These are phyloP conservation scores for Luscinia luscinia DNA, from an alignment of 2,797 vertebrate genomes.

Conservation along the genomic window DNA sequence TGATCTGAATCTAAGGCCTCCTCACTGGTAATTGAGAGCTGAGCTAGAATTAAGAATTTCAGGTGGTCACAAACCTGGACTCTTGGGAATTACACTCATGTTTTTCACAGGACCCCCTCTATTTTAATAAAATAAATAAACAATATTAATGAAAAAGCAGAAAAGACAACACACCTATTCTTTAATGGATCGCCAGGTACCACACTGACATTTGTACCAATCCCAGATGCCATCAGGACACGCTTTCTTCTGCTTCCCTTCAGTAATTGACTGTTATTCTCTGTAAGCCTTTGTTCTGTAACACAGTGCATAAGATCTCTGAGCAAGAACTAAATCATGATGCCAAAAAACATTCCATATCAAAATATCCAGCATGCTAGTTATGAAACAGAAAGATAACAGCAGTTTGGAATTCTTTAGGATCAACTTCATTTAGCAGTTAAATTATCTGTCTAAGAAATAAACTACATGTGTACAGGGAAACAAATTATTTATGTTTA, in stretches of 20 bases:
- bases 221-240: conserved; percentile 81
- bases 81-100: not conserved
- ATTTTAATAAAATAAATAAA: not conserved
- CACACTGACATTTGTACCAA: conserved; percentile 74
- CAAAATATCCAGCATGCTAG: not conserved
- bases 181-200: conserved; percentile 79
- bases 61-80: not conserved
- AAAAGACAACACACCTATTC: conserved; percentile 78
- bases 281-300: conserved; percentile 57
- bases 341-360: not conserved
- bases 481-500: not conserved
- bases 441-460: not conserved
- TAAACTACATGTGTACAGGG: not conserved
- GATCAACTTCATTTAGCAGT: not conserved
- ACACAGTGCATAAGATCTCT: not conserved
- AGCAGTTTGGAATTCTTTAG: not conserved
- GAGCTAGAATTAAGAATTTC: not conserved
- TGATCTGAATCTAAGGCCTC: not conserved
- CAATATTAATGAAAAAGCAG: not conserved
- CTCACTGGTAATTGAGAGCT: not conserved
- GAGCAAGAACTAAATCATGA: not conserved
- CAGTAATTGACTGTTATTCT: conserved; percentile 3
- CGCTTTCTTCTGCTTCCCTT: conserved; percentile 76
- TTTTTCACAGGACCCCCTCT: rapidly evolving
- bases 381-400: not conserved